Percentiles rank a stretch among this genome's conserved stretches.
Evolutionary conservation across 2,888 invertebrate genomes (phyloP).

Genomic region (Pollenia labialis): DNA sequence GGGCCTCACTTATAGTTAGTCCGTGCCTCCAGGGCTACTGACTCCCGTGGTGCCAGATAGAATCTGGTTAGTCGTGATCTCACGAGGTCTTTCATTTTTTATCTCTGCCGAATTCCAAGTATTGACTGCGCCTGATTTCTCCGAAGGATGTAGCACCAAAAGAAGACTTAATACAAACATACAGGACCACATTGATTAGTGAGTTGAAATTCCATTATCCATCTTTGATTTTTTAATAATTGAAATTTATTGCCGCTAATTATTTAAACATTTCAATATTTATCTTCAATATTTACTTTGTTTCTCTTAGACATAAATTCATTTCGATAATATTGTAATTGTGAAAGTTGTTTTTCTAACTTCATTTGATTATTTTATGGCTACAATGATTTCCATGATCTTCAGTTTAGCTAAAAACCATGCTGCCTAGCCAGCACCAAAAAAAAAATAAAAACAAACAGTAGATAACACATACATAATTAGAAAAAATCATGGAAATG

Average conservation of each 20-base stretch:
- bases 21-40: no score
- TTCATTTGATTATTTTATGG: slow-evolving; percentile 33
- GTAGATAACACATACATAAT: slow-evolving; percentile 1
- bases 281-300: not conserved
- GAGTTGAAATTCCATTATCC: no score
- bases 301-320: slow-evolving; percentile 13
- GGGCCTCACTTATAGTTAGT: no score
- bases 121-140: no score
- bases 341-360: slow-evolving; percentile 61
- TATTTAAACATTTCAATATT: slow-evolving; percentile 10
- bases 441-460: slow-evolving; percentile 34
- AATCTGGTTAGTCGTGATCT: no score
- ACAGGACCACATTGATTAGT: no score
- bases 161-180: no score
- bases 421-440: slow-evolving; percentile 20
- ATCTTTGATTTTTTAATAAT: slow-evolving; percentile 2
- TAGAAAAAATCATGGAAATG: slow-evolving; percentile 10
- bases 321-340: slow-evolving; percentile 37
- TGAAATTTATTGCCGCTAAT: slow-evolving; percentile 10
- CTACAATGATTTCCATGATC: slow-evolving; percentile 16
- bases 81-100: no score
- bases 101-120: no score
- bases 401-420: not conserved
- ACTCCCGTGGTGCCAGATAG: no score
- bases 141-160: no score